Conservation (phyloP, 2,113 vertebrate genomes). For the Oreochromis spilurus region DNA sequence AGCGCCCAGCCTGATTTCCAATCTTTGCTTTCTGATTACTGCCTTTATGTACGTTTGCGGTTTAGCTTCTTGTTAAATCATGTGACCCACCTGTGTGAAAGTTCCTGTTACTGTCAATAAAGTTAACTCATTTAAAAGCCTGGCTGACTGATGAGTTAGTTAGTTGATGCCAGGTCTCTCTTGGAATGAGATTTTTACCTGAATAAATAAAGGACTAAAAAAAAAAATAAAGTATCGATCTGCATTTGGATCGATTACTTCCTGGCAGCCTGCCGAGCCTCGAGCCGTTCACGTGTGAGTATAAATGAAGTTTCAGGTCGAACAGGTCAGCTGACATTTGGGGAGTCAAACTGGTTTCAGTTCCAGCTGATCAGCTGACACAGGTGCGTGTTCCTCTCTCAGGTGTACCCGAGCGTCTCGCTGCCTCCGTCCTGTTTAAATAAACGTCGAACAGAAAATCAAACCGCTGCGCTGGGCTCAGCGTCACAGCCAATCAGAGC, state of each 20-base stretch:
- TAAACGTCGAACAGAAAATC: neutral
- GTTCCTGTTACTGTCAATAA: neutral
- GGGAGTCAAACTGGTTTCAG: neutral
- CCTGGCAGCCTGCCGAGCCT: neutral
- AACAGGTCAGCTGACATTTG: neutral
- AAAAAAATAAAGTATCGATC: too few species aligned
- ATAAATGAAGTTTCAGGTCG: neutral
- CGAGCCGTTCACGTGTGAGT: fast-evolving
- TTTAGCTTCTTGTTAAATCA: neutral
- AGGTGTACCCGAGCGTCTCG: neutral
- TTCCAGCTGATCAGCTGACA: neutral
- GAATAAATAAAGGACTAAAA: too few species aligned
- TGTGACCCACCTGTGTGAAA: neutral
- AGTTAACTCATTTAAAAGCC: neutral
- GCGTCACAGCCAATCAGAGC: neutral
- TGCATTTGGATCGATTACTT: neutral
- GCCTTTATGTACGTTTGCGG: neutral
- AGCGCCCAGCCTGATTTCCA: neutral
- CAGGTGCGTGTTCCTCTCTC: neutral
- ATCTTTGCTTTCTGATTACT: neutral
- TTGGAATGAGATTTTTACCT: too few species aligned
- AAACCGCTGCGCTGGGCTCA: neutral
- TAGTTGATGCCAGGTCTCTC: too few species aligned
- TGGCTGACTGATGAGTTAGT: neutral
- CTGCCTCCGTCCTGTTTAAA: neutral